phyloP scores from a whole-genome alignment of 2,113 vertebrate genomes.

The Sceloporus undulatus region DNA sequence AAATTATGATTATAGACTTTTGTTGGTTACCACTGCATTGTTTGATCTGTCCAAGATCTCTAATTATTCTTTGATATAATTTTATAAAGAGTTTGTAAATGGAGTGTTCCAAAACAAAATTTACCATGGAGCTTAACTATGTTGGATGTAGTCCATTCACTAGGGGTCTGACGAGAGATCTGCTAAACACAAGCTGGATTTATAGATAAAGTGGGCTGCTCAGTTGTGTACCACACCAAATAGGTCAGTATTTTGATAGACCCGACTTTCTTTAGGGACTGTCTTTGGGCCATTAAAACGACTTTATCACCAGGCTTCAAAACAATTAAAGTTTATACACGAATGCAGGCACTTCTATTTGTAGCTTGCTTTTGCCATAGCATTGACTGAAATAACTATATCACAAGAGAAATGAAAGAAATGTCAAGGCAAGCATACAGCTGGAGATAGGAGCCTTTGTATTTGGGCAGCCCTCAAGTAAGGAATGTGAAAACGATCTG shows the following conservation, averaged over 20 bases:
- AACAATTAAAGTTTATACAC: neutral
- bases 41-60: conserved; percentile 18
- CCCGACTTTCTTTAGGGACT: neutral
- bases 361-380: neutral
- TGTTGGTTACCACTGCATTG: neutral
- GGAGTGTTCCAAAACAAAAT: neutral
- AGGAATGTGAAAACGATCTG: too few relatives aligned
- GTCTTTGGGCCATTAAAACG: neutral
- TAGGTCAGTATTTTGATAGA: neutral
- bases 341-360: neutral
- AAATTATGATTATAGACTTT: neutral
- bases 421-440: neutral
- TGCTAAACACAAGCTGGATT: conserved; percentile 45
- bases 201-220: neutral
- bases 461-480: neutral
- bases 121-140: conserved; percentile 31
- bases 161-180: neutral
- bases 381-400: neutral
- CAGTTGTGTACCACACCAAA: neutral
- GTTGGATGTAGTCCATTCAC: conserved; percentile 46
- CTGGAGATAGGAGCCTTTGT: neutral
- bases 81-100: conserved; percentile 49
- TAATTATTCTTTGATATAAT: neutral
- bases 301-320: neutral
- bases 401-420: neutral